Evolutionary conservation across 2,888 invertebrate genomes (phyloP), one percentile per base, ranked within the genome.

Genomic region (Meganola albula): DNA sequence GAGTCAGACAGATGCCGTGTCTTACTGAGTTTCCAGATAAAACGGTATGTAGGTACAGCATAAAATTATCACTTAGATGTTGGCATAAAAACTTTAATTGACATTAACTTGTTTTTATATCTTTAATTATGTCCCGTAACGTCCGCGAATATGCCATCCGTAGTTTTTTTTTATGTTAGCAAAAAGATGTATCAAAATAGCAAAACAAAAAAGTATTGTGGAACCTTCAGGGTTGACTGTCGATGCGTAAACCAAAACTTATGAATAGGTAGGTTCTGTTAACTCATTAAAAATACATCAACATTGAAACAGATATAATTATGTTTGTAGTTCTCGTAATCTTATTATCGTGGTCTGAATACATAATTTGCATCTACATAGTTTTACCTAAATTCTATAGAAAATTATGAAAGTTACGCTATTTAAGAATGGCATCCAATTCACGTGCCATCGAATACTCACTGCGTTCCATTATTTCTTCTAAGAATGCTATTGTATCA

Each of bases 331-430:
- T n/a, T n/a, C n/a, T n/a, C n/a, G n/a, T n/a, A n/a, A n/a, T n/a
- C n/a, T n/a, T n/a, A n/a, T n/a, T n/a, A n/a, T n/a, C n/a, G n/a
- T n/a, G 12, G 11, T 10, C 24, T 24, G 24, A 24, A 12, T 12
- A 12, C 12, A 12, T 12, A 12, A 24, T 11, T n/a, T n/a, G n/a
- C n/a, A n/a, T n/a, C n/a, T n/a, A n/a, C n/a, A n/a, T n/a, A n/a
- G n/a, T n/a, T n/a, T n/a, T n/a, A n/a, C n/a, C n/a, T n/a, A n/a
- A n/a, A 58, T 47, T 58, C 51, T 45, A 47, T 43, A 45, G 53
- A 54, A 53, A 62, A 54, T 53, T 69, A 69, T n/a, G 79, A 80
- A 78, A 82, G 77, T 74, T 37, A 39, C 27, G 56, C 51, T 54
- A 50, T 54, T 63, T 40, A 54, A 63, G 54, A 63, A 42, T 35